Base-by-base conservation (phyloP, 2,797 vertebrate species). In the Phoebastria nigripes region DNA sequence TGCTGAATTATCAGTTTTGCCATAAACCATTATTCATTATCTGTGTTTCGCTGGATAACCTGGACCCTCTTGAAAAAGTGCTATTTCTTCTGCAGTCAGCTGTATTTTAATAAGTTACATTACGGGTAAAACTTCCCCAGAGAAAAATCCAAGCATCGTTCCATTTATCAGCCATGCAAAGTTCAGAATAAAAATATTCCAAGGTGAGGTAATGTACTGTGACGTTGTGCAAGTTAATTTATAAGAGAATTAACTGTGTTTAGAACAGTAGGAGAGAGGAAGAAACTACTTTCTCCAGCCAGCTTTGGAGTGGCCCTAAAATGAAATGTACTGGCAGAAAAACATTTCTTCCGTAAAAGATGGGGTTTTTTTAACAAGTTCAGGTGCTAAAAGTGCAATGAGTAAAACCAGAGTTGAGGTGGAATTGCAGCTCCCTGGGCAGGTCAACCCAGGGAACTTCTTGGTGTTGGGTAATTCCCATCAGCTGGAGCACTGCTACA, bases 161-260 rank as follows among this genome's bases (percentile, higher is more conserved):
- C 46, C 51, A 77, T 56, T n/a, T 73, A 87, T 87, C 95, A 94
- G 95, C 88, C 69, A 72, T 10, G 20, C 73, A 81, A 92, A 96
- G 90, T 87, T 80, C 42, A 29, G 86, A 91, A 84, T 58, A 82
- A 94, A 94, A 90, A 93, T 54, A 91, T 89, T 95, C 93, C 73
- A 56, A 83, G 92, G 95, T 84, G 96, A 93, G 8, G 74, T 84
- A 90, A 93, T 90, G 87, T 49, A 58, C 80, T 72, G 85, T 92
- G 95, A 96, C 94, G 66, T 6, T 11, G 62, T 58, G 94, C 73
- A 15, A 95, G 93, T 89, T 87, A 91, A 95, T 95, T 97, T 94
- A 94, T 96, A 84, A 95, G 80, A 78, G 94, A 96, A 96, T 95
- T 96, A 96, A 89, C 89, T 89, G 67, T 82, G 55, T 91, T 94